phyloP scores from a whole-genome alignment of 2,888 invertebrate species.

The Phengaris alcon region DNA sequence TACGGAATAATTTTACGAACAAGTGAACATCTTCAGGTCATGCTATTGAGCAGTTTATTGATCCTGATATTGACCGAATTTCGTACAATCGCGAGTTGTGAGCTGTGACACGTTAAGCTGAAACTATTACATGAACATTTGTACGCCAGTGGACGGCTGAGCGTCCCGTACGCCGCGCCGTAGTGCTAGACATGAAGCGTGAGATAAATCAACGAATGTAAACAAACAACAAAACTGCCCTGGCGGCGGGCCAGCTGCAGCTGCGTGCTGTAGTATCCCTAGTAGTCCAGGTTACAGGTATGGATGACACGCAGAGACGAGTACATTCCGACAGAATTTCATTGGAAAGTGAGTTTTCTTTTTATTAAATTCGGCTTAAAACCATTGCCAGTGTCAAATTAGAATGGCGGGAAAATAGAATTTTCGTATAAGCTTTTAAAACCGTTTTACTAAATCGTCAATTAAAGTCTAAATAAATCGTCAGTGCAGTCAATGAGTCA shows the following conservation, averaged over 20 bases:
- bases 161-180: neutral
- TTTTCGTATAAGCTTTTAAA: too few relatives aligned
- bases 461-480: too few relatives aligned
- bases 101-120: neutral
- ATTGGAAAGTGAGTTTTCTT: neutral
- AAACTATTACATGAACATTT: neutral
- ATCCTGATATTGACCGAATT: neutral
- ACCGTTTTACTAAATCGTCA: too few relatives aligned
- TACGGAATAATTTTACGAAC: neutral
- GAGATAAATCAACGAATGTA: neutral
- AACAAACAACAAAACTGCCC: slow-evolving; percentile 13
- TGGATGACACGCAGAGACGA: neutral
- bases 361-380: too few relatives aligned
- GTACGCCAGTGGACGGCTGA: neutral
- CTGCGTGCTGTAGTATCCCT: neutral
- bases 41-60: neutral
- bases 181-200: neutral
- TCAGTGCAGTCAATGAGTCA: too few relatives aligned
- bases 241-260: neutral
- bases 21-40: neutral
- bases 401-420: too few relatives aligned
- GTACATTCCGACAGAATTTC: neutral
- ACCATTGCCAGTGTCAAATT: too few relatives aligned
- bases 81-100: neutral
- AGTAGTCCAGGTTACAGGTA: neutral